Conservation (phyloP, 2,888 invertebrate genomes). For the Lepidocyrtoides sp. region DNA sequence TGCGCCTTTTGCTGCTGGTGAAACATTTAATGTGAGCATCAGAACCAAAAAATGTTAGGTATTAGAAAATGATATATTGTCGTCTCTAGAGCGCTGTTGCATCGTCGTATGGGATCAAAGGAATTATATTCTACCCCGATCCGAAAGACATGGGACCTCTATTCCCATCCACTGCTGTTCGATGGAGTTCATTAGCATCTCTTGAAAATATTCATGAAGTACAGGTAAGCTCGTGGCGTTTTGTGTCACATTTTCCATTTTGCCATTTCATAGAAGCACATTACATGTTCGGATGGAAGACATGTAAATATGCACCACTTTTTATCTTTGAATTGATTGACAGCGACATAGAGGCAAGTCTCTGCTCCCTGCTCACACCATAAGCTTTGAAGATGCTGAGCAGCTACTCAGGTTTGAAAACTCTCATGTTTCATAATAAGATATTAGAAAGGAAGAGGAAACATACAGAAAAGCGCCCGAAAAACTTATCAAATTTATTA, state of each 20-base stretch:
- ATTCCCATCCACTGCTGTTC: conserved; percentile 81
- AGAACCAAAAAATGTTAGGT: conserved; percentile 5
- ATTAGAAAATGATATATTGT: conserved; percentile 55
- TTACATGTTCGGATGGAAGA: too few species aligned
- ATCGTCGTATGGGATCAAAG: conserved; percentile 81
- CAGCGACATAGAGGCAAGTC: conserved; percentile 83
- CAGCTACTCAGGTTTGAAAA: conserved; percentile 83
- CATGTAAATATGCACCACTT: too few species aligned
- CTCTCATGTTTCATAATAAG: not conserved
- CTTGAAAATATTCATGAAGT: conserved; percentile 84
- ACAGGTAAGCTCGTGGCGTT: conserved; percentile 79
- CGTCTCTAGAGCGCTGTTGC: conserved; percentile 76
- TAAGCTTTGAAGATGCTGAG: conserved; percentile 84
- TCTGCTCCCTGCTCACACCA: conserved; percentile 83
- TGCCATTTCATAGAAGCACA: not conserved
- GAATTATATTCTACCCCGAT: conserved; percentile 84
- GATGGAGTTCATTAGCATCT: conserved; percentile 83
- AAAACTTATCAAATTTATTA: conserved; percentile 57
- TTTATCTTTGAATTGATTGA: conserved; percentile 60
- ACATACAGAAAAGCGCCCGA: not conserved
- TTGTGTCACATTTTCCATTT: not conserved
- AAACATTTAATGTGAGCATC: not conserved
- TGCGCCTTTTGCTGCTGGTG: not conserved
- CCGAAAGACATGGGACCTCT: conserved; percentile 83
- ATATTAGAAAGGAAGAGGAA: not conserved